Conservation (phyloP, 2,113 vertebrate species). For the Notechis scutatus region DNA sequence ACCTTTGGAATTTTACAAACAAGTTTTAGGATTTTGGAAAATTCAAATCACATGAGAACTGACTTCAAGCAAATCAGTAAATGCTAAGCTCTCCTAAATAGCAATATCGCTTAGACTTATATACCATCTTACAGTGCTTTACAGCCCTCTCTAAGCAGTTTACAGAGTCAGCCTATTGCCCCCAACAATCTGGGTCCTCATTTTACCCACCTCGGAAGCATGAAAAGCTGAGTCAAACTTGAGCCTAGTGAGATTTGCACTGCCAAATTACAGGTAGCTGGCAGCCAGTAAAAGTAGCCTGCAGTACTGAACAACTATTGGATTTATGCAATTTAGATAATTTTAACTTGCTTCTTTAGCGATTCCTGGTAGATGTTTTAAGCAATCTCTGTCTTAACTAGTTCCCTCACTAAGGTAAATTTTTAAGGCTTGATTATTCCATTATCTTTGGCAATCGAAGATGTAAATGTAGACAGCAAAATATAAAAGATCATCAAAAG, state of each 20-base stretch:
- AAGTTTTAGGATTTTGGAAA: background rate
- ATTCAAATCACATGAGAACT: background rate
- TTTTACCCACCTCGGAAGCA: too few species aligned
- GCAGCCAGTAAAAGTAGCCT: too few species aligned
- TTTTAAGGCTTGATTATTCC: background rate
- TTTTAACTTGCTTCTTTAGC: background rate
- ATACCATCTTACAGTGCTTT: too few species aligned
- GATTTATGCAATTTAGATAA: background rate
- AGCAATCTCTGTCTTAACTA: background rate
- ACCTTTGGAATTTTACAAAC: background rate
- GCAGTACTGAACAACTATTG: background rate
- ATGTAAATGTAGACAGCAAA: background rate
- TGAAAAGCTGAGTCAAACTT: too few species aligned
- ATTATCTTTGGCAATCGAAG: background rate
- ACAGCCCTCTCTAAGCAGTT: too few species aligned
- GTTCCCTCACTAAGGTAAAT: background rate
- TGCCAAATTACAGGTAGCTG: too few species aligned
- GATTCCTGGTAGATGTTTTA: background rate
- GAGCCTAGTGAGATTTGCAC: too few species aligned
- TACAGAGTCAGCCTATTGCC: too few species aligned
- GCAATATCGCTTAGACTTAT: background rate
- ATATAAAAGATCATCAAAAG: background rate
- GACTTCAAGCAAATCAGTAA: background rate
- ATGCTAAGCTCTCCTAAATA: background rate
- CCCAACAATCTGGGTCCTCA: too few species aligned